Evolutionary conservation across 2,113 vertebrate species (phyloP).

Genomic region (Glareola pratincola): DNA sequence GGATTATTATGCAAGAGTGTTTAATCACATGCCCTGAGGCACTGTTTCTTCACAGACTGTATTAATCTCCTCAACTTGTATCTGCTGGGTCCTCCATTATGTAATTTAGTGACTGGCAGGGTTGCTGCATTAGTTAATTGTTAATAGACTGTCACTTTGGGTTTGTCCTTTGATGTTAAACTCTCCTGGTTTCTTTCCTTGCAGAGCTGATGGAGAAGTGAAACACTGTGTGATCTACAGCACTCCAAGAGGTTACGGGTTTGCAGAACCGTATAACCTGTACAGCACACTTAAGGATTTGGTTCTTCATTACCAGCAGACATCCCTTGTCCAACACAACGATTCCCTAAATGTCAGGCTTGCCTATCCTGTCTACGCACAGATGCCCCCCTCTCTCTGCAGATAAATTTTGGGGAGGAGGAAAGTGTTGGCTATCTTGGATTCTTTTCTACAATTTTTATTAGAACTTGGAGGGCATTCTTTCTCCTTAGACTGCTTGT

Average conservation of each 20-base stretch:
- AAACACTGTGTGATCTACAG: conserved; percentile 97
- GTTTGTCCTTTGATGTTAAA: conserved; percentile 31
- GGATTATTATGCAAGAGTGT: conserved; percentile 24
- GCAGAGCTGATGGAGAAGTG: conserved; percentile 90
- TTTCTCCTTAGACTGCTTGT: conserved; percentile 98
- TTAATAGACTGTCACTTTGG: conserved; percentile 37
- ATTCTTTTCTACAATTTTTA: conserved; percentile 80
- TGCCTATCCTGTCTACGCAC: conserved; percentile 89
- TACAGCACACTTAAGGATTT: conserved; percentile 93
- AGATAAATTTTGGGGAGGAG: conserved; percentile 79
- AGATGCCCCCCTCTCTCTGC: conserved; percentile 82
- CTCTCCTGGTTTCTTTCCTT: conserved; percentile 19
- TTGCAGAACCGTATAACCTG: conserved; percentile 92
- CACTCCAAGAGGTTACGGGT: conserved; percentile 90
- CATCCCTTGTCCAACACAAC: conserved; percentile 93
- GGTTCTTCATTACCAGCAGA: conserved; percentile 94
- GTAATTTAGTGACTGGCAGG: conserved; percentile 9
- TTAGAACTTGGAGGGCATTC: conserved; percentile 90
- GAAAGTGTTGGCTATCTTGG: conserved; percentile 64
- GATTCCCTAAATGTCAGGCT: conserved; percentile 94
- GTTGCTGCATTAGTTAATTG: conserved; percentile 40
- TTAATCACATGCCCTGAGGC: conserved; percentile 27
- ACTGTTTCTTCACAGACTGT: conserved; percentile 21
- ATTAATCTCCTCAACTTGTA: conserved; percentile 24
- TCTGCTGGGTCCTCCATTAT: conserved; percentile 31